Evolutionary conservation across 2,113 vertebrate genomes (phyloP), one percentile per base, ranked within the genome.

Genomic region (Antidorcas marsupialis): DNA sequence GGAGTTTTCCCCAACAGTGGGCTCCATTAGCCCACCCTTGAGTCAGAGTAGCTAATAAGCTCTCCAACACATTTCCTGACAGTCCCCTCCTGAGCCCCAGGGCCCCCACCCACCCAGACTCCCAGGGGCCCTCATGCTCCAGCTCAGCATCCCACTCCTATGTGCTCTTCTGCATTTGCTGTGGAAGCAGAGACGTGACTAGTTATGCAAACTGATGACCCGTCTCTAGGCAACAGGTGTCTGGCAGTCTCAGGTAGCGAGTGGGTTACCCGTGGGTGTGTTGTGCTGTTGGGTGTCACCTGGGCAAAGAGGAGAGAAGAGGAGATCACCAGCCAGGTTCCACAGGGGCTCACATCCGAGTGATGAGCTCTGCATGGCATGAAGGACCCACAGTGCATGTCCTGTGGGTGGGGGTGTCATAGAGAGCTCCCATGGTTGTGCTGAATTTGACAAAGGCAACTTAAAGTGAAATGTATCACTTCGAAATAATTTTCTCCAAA

Each of bases 271-370:
- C 15, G 0, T 3, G 9, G 1, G 14, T 4, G 1, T n/a, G 50
- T 50, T 50, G 0, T 5, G 19, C 28, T 60, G 7, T 60, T 25
- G 12, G 28, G 16, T 10, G 1, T 9, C 30, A 12, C n/a, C 82
- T 17, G 19, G 33, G 12, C 57, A 59, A n/a, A 85, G 21, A 79
- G 16, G 12, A 60, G 28, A 71, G 36, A 62, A 64, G 62, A 16
- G 12, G 67, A 64, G 53, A 27, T 7, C 23, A 23, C 27, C 60
- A 52, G 21, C 78, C 21, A 21, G 8, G 43, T 12, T 21, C 30
- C 27, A 2, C 0, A 1, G 12, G 0, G 6, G 47, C 39, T 55
- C 39, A 28, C 27, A 17, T 15, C 28, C 0, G 0, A 5, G 9
- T 2, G 67, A n/a, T 10, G 7, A n/a, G 28, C 62, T 4, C 43